Percentiles rank a stretch among this genome's conserved stretches.
Evolutionary conservation across 2,888 invertebrate genomes (phyloP).

Genomic region (Busseola fusca): DNA sequence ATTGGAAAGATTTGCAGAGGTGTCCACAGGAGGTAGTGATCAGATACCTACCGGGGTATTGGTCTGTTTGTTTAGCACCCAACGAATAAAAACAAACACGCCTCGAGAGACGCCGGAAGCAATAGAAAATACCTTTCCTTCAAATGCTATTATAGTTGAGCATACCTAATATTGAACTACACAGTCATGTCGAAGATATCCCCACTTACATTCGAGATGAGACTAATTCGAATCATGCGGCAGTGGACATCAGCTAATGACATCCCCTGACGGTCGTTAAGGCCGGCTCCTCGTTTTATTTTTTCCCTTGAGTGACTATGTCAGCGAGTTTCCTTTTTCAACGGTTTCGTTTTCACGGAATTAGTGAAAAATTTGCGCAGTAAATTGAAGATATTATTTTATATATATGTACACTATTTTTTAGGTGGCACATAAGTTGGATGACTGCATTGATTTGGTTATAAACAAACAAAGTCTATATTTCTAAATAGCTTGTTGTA

Average conservation of each 20-base stretch:
- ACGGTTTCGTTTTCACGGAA: conserved; percentile 68
- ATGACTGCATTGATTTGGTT: background rate
- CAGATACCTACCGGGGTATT: background rate
- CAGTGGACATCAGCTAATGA: conserved; percentile 83
- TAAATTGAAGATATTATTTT: conserved; percentile 7
- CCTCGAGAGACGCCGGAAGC: background rate
- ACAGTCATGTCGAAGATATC: conserved; percentile 34
- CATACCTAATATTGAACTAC: conserved; percentile 6
- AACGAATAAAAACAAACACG: background rate
- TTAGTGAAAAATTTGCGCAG: conserved; percentile 66
- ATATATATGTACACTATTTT: background rate
- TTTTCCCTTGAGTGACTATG: conserved; percentile 81
- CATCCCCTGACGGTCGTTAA: conserved; percentile 83
- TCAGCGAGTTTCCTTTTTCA: conserved; percentile 75
- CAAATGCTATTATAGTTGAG: conserved; percentile 19
- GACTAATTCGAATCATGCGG: conserved; percentile 79
- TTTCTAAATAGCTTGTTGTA: background rate
- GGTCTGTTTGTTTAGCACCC: background rate
- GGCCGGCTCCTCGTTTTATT: conserved; percentile 79
- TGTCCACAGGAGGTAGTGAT: background rate
- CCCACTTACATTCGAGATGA: conserved; percentile 61
- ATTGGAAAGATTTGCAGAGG: background rate
- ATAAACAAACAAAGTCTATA: background rate
- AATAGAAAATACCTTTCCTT: background rate
- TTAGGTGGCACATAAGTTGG: background rate